phyloP scores from a whole-genome alignment of 2,797 vertebrate species.

The Choloepus didactylus region DNA sequence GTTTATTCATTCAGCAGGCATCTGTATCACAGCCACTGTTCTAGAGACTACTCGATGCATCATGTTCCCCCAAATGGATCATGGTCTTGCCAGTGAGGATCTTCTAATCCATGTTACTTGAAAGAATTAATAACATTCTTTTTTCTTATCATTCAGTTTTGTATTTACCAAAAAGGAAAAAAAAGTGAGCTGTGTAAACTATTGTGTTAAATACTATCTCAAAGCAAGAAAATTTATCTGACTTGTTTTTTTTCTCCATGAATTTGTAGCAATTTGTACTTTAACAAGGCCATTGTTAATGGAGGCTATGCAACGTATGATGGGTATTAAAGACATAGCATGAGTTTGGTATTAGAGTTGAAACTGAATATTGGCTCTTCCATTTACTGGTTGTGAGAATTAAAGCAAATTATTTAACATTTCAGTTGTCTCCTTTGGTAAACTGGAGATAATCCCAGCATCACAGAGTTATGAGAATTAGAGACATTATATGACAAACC shows the following conservation, averaged over 20 bases:
- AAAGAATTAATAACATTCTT: neutral
- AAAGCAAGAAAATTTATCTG: neutral
- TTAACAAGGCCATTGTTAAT: neutral
- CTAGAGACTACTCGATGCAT: neutral
- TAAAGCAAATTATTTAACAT: neutral
- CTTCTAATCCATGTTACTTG: neutral
- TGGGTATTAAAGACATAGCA: neutral
- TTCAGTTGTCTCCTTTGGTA: neutral
- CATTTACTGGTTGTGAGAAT: neutral
- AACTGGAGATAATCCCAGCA: neutral
- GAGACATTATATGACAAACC: neutral
- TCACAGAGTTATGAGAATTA: neutral
- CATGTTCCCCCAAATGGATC: neutral
- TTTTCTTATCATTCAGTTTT: neutral
- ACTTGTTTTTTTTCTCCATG: neutral
- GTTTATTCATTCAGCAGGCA: neutral
- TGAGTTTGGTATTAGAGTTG: neutral
- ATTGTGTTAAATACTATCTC: neutral
- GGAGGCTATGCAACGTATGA: neutral
- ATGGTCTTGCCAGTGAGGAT: neutral
- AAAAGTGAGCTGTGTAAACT: neutral
- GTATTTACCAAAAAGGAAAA: neutral
- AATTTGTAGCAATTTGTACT: neutral
- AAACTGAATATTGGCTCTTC: neutral
- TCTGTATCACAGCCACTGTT: neutral